phyloP scores from a whole-genome alignment of 2,113 vertebrate species.

The Aspidoscelis tigris region DNA sequence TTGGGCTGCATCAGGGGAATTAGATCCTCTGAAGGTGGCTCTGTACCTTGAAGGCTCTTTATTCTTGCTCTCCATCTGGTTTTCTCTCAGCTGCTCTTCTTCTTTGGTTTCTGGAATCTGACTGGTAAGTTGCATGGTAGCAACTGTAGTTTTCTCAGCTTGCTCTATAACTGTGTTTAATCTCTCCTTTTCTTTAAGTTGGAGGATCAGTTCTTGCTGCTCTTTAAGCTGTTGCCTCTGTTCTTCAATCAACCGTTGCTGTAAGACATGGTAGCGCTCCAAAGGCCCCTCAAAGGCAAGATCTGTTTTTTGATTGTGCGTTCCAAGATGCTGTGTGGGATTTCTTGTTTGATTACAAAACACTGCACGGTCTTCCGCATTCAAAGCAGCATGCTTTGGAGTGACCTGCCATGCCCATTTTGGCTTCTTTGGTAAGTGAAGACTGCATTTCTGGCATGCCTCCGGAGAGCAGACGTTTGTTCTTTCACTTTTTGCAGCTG shows the following conservation, averaged over 20 bases:
- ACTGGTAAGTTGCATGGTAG: conserved; percentile 35
- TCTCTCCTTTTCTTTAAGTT: conserved; percentile 79
- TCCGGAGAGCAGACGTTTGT: conserved; percentile 7
- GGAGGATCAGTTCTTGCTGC: conserved; percentile 83
- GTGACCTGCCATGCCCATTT: conserved; percentile 76
- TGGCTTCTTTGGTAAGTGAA: conserved; percentile 42
- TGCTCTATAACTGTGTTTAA: conserved; percentile 73
- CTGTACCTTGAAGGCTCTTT: conserved; percentile 51
- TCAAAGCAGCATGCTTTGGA: conserved; percentile 58
- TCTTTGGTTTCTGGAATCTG: conserved; percentile 33
- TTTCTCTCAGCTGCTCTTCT: conserved; percentile 23
- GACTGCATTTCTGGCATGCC: conserved; percentile 19
- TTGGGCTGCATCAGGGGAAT: not conserved
- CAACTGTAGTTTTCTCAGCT: conserved; percentile 45
- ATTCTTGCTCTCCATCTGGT: conserved; percentile 29
- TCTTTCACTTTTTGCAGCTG: conserved; percentile 2
- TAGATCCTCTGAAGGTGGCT: not conserved
- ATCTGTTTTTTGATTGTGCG: conserved; percentile 39
- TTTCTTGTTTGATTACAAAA: conserved; percentile 13
- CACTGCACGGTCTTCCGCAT: conserved; percentile 56
- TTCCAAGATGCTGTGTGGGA: conserved; percentile 20
- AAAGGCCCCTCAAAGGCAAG: conserved; percentile 65
- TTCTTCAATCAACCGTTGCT: conserved; percentile 84
- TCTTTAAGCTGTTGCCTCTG: conserved; percentile 87
- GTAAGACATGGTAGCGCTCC: conserved; percentile 75